Evolutionary conservation across 2,797 vertebrate species (phyloP), one percentile per base, ranked within the genome.

Genomic region (Manis crassicaudata): DNA sequence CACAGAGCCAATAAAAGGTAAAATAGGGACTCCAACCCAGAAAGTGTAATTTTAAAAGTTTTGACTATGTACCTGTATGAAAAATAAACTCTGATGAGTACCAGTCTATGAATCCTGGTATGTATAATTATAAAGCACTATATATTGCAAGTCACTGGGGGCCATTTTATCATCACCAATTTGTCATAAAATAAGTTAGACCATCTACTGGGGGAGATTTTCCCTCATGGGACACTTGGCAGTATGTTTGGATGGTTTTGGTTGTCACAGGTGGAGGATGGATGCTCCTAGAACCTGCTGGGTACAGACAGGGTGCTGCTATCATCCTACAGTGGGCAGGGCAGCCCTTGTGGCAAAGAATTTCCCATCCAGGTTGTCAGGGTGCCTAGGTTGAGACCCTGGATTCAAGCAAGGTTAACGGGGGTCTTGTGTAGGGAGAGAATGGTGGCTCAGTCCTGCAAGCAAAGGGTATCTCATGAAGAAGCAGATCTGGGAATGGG

Each of bases 141-240:
- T 10, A 23, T n/a, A 76, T 43, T 40, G 25, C 1, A 50, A 60
- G 13, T 75, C 35, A n/a, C 3, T 40, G 9, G 32, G 5, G 54
- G 52, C 92, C 46, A 63, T 79, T 92, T 75, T 56, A 35, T 79
- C 43, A 72, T 92, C 88, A 52, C 70, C 20, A 70, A 43, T 80
- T 80, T 86, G 12, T 63, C 10, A 43, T 52, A 54, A 60, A 82
- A 60, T n/a, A 63, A 3, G 46, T 43, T 75, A 82, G 52, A 63
- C 8, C 23, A 62, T 37, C 35, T 52, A 4, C 21, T 37, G 3
- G 23, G 43, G 6, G 12, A 21, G 14, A 40, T 7, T 23, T 5
- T 27, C 0, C 1, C 4, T 4, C 14, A 20, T 43, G 16, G 8
- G 18, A 35, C 25, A 67, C 58, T 79, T 65, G n/a, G 32, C n/a